Conservation (phyloP, 1,140 invertebrate species). For the Vollenhovia emeryi region DNA sequence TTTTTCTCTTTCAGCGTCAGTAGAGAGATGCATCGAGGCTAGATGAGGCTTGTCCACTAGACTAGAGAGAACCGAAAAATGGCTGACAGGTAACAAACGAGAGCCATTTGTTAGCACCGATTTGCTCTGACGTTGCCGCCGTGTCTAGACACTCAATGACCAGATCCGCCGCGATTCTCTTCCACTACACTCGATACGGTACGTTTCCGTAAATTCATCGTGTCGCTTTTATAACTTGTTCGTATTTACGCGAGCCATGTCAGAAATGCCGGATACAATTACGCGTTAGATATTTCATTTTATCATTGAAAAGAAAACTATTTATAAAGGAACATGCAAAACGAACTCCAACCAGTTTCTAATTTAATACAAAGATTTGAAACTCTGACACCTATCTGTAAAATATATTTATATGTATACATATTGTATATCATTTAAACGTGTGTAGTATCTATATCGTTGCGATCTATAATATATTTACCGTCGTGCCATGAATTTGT, state of each 20-base stretch:
- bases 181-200: background rate
- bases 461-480: background rate
- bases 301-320: background rate
- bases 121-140: constrained; percentile 55
- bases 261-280: background rate
- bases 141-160: constrained; percentile 31
- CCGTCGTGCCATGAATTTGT: constrained; percentile 67
- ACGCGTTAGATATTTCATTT: background rate
- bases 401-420: background rate
- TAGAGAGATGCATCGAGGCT: constrained; percentile 69
- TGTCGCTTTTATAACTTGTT: background rate
- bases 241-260: background rate
- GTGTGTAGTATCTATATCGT: background rate
- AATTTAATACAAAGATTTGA: background rate
- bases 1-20: constrained; percentile 51
- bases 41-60: constrained; percentile 67
- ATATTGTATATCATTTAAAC: too few species aligned
- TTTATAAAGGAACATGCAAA: background rate
- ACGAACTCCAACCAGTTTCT: background rate
- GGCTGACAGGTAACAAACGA: constrained; percentile 77
- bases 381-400: background rate
- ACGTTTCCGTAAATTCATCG: constrained; percentile 17
- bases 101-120: constrained; percentile 77
- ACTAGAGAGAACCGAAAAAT: constrained; percentile 69
- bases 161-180: constrained; percentile 6